Evolutionary conservation across 2,113 vertebrate species (phyloP), one percentile per base, ranked within the genome.

Genomic region (Melanotaenia duboulayi): DNA sequence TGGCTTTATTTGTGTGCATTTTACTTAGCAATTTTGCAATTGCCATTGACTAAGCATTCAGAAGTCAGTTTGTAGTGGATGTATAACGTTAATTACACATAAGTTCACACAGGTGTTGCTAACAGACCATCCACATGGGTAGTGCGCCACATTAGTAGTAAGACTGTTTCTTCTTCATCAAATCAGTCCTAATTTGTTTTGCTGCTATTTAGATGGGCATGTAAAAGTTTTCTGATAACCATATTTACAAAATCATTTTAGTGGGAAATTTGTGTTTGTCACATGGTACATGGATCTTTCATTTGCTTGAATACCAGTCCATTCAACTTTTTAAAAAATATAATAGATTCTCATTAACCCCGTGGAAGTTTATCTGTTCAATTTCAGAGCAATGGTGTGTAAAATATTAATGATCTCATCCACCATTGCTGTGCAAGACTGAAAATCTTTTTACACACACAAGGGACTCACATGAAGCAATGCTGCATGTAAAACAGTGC

Each of bases 401-500:
- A 11, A 2, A 40, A 35, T 35, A 25, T 24, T 39, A 32, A 35
- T 25, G 49, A 6, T 1, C 3, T 22, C 17, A 20, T 54, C 25
- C 55, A 55, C 22, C 22, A 58, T 23, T 11, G 11, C 19, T 12
- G 5, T 8, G 16, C 35, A 65, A n/a, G 52, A 42, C n/a, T 70
- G 59, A 76, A n/a, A 25, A 48, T 1, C 4, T 51, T 72, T 65
- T 54, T 16, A 52, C 25, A 52, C 12, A 7, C 16, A 52, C 20
- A 23, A 17, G 0, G 1, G 28, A 57, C 12, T 37, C 37, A 42
- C 17, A 51, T 7, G 25, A 54, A 42, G 22, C 40, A 32, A n/a
- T 19, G 19, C 46, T 54, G 52, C 48, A 52, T 58, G 61, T 51
- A 25, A 80, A 19, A 12, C 32, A 68, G 37, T 10, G 4, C 44